Conservation (phyloP, 2,113 vertebrate genomes). For the Pycnonotus jocosus region DNA sequence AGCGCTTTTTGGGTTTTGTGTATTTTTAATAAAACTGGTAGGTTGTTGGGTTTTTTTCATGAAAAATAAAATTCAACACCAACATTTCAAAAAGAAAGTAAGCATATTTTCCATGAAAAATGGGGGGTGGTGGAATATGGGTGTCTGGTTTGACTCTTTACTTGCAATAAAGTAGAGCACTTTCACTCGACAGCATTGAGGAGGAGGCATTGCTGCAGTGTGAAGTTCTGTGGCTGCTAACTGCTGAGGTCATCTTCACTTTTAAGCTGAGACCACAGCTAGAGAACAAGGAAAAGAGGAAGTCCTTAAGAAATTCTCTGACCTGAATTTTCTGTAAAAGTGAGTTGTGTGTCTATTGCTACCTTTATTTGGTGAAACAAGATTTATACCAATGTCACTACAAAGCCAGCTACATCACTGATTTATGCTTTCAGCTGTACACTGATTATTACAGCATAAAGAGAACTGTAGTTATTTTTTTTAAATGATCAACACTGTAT, state of each 20-base stretch:
- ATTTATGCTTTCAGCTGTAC: background rate
- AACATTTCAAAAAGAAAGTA: background rate
- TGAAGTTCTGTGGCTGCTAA: background rate
- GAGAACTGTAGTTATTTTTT: background rate
- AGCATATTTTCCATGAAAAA: background rate
- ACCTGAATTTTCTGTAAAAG: background rate
- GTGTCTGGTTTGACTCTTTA: background rate
- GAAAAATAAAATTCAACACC: background rate
- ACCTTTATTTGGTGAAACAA: background rate
- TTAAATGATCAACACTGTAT: background rate
- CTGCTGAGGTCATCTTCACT: background rate
- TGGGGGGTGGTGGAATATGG: rapidly evolving
- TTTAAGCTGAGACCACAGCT: background rate
- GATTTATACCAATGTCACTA: background rate
- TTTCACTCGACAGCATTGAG: background rate
- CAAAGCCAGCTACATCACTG: background rate
- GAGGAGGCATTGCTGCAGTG: background rate
- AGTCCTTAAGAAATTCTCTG: background rate
- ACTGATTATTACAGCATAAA: background rate
- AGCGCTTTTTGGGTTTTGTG: rapidly evolving
- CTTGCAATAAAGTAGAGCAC: background rate
- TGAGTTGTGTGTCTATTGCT: background rate
- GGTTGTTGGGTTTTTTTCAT: rapidly evolving
- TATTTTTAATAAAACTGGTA: background rate
- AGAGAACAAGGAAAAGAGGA: background rate